Evolutionary conservation across 2,113 vertebrate species (phyloP).

Genomic region (Sphaerodactylus townsendi): DNA sequence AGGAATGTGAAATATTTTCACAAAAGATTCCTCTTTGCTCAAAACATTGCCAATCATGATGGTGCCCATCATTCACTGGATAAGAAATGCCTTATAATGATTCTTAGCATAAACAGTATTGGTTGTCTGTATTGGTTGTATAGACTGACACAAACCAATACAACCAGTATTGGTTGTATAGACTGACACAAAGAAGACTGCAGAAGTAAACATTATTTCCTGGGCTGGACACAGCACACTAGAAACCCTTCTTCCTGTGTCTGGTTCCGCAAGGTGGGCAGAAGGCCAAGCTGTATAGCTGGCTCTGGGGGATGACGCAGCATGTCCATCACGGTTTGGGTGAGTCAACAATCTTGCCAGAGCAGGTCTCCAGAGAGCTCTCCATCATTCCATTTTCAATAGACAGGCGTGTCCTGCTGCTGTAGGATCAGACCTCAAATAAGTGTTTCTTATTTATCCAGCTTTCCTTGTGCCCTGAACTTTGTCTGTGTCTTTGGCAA

Average conservation of each 20-base stretch:
- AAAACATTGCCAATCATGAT: background rate
- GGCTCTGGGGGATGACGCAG: constrained; percentile 3
- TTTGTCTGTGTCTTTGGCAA: constrained; percentile 62
- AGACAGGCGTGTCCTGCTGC: constrained; percentile 34
- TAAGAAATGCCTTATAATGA: background rate
- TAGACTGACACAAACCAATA: too few species aligned
- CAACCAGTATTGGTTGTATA: too few species aligned
- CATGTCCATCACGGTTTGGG: constrained; percentile 7
- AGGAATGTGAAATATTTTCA: background rate
- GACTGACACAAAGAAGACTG: constrained; percentile 6
- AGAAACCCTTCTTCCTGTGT: background rate
- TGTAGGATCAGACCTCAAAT: constrained; percentile 11
- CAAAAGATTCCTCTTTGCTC: background rate
- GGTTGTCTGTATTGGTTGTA: background rate
- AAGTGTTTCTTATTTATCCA: constrained; percentile 67
- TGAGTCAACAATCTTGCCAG: constrained; percentile 1
- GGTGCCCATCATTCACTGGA: background rate
- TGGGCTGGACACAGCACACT: background rate
- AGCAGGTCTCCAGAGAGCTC: constrained; percentile 3
- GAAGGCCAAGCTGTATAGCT: constrained; percentile 4
- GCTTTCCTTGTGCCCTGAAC: constrained; percentile 60
- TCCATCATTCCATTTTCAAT: background rate
- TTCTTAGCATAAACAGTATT: background rate
- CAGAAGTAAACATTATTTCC: background rate
- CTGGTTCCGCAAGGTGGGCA: constrained; percentile 1